Percentiles rank a stretch among this genome's conserved stretches.
Evolutionary conservation across 2,888 invertebrate genomes (phyloP).

Genomic region (Synanthedon tipuliformis): DNA sequence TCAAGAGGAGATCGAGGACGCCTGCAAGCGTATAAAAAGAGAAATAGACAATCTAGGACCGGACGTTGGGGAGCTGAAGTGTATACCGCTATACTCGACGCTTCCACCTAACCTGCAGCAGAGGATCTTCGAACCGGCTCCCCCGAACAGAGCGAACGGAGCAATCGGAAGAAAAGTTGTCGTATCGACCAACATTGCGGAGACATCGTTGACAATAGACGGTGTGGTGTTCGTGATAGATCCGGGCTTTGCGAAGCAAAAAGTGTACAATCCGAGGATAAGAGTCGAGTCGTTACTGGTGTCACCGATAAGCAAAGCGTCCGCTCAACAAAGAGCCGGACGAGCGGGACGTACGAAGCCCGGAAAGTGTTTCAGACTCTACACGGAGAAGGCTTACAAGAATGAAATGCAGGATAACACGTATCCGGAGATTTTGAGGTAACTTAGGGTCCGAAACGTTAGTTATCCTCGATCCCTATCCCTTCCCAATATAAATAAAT

Average conservation of each 20-base stretch:
- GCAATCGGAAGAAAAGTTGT: constrained; percentile 93
- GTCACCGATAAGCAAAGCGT: constrained; percentile 98
- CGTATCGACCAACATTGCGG: constrained; percentile 98
- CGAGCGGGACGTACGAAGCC: constrained; percentile 98
- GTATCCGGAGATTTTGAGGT: constrained; percentile 90
- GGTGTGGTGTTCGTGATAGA: constrained; percentile 99
- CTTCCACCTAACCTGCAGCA: constrained; percentile 97
- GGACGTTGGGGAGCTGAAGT: constrained; percentile 96
- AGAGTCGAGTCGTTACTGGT: constrained; percentile 97
- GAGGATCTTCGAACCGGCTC: constrained; percentile 96
- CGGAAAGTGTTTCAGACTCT: constrained; percentile 96
- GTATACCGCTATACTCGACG: constrained; percentile 98
- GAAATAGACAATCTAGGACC: constrained; percentile 96
- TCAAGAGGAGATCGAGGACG: constrained; percentile 97
- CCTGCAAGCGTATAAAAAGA: constrained; percentile 95
- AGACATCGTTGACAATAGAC: constrained; percentile 98
- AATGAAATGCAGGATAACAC: constrained; percentile 99
- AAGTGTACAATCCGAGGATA: constrained; percentile 88
- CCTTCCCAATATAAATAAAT: no score
- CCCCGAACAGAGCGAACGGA: constrained; percentile 89
- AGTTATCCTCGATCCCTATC: no score
- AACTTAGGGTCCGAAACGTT: constrained; percentile 12
- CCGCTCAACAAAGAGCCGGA: constrained; percentile 97
- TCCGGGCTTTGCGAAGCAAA: constrained; percentile 99
- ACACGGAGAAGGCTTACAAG: constrained; percentile 93